Base-by-base conservation (phyloP, 2,797 vertebrate genomes). In the Labroides dimidiatus region DNA sequence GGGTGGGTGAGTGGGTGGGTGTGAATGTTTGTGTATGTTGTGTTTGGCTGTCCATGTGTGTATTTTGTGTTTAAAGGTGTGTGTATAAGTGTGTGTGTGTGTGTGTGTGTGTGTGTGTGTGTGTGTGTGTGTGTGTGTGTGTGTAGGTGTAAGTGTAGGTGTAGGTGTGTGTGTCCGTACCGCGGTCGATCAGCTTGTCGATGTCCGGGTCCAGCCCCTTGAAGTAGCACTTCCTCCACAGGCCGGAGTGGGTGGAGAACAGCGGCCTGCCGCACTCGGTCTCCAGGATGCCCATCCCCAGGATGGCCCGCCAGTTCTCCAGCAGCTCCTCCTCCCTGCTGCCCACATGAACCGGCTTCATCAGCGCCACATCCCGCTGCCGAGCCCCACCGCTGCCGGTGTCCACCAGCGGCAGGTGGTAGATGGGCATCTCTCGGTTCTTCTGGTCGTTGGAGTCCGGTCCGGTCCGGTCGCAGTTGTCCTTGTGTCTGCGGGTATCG, bases 201-300 rank as follows among this genome's bases (percentile, higher is more conserved):
- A 97, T 95, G 90, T 96, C 94, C 68, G 81, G 85, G 90, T 95
- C 96, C 84, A 94, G 89, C 60, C 93, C 94, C 81, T 88, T 83
- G 78, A 92, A 94, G 92, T 95, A 96, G 84, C 96, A 96, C 86
- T 93, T 95, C 85, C 94, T 94, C 96, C 96, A 96, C 24, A 96
- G 95, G 48, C 96, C 95, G 7, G 93, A 91, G 85, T 95, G 94
- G 2, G 92, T 94, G 84, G 95, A 94, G 86, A 96, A 96, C 19
- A 96, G 93, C 53, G 95, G 95, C 30, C 94, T 92, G 14, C 94
- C 94, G 77, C 96, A 96, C 77, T 94, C 95, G 10, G 95, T 95
- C 89, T 96, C 96, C 83, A 95, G 90, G 87, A 95, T 95, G 39
- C 96, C 95, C 87, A 96, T 94, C 64, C 95, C 95, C 65, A 95